A percentile compares a stretch with the other conserved stretches of the same genome.
phyloP scores from a whole-genome alignment of 2,113 vertebrate species.

The Salvelinus namaycush region DNA sequence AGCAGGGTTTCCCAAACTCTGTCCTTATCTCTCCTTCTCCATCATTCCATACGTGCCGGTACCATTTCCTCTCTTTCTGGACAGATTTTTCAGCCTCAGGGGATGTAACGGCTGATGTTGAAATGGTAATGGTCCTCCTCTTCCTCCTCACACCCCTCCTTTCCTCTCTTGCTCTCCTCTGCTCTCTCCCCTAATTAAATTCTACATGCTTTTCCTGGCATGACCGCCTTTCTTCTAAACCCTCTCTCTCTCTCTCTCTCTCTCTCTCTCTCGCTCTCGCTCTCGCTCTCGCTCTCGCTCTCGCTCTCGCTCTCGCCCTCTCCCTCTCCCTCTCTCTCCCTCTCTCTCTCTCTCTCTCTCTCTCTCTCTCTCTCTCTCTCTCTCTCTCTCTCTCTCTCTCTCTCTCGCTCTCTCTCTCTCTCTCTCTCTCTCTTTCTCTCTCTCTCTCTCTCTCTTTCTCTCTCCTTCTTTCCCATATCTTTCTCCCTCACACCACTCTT shows the following conservation, averaged over 20 bases:
- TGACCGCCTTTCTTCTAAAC: slow-evolving; percentile 35
- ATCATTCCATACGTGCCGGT: slow-evolving; percentile 35
- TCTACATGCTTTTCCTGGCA: slow-evolving; percentile 73
- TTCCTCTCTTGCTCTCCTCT: slow-evolving; percentile 36
- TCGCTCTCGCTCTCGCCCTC: not conserved
- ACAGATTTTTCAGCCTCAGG: slow-evolving; percentile 20
- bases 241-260: slow-evolving; percentile 31
- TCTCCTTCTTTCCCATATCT: slow-evolving; percentile 32
- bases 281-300: slow-evolving; percentile 30
- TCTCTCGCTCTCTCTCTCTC: slow-evolving; percentile 21
- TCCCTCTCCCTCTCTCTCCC: slow-evolving; percentile 35
- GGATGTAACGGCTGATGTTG: slow-evolving; percentile 65
- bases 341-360: slow-evolving; percentile 16
- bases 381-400: slow-evolving; percentile 17
- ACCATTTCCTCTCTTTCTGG: slow-evolving; percentile 13
- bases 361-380: slow-evolving; percentile 16
- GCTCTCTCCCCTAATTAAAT: slow-evolving; percentile 68
- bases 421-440: slow-evolving; percentile 24
- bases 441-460: slow-evolving; percentile 17
- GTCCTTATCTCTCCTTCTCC: not conserved
- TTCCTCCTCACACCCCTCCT: slow-evolving; percentile 56
- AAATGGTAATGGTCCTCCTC: slow-evolving; percentile 61
- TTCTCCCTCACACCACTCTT: slow-evolving; percentile 1
- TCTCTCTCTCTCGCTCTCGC: slow-evolving; percentile 19
- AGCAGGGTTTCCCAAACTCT: no score